Base-by-base conservation (phyloP, 2,888 invertebrate species). In the Poecilus cupreus region DNA sequence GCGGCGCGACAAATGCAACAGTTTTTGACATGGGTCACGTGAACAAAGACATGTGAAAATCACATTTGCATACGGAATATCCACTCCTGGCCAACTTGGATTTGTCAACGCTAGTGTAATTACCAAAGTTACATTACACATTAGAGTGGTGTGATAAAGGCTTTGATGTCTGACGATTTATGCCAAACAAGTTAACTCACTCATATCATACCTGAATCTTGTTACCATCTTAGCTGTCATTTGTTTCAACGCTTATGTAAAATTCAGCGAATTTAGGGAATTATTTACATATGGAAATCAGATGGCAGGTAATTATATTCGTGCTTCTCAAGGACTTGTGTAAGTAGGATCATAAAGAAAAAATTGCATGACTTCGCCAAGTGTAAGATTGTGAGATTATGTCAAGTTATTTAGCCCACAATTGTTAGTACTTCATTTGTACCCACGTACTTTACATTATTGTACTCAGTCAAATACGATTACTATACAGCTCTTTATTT, bases 11-110 rank as follows among this genome's bases (percentile, higher is more conserved):
- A 46, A 78, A 78, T 78, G 60, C 49, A 78, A 78, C 78, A 78
- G 46, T 78, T 78, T 78, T 78, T 78, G 78, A 78, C 78, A 78
- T 64, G 78, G 78, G 78, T 78, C 78, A 78, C 49, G 64, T 78
- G 78, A 78, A 78, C 78, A 78, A 78, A 78, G 78, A 78, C 76
- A 76, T 78, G 6, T 78, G 78, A 78, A 78, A 78, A 78, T 78
- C 26, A 64, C 60, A 78, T 78, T 78, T 78, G 20, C 78, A 78
- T 78, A 78, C 49, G 49, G 39, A 78, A 68, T 78, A 78, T 76
- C 57, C n/a, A 46, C 60, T 24, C 26, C 24, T 39, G 51, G 22
- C 37, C 20, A 77, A 39, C 57, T 77, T 77, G 32, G 32, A 77
- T 77, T 60, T 60, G 77, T 43, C 77, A 60, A 64, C 64, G 37